Percentiles rank a stretch among this genome's conserved stretches.
These are phyloP conservation scores for Gyps fulvus DNA, from an alignment of 2,113 vertebrate genomes.

Conservation along the genomic window DNA sequence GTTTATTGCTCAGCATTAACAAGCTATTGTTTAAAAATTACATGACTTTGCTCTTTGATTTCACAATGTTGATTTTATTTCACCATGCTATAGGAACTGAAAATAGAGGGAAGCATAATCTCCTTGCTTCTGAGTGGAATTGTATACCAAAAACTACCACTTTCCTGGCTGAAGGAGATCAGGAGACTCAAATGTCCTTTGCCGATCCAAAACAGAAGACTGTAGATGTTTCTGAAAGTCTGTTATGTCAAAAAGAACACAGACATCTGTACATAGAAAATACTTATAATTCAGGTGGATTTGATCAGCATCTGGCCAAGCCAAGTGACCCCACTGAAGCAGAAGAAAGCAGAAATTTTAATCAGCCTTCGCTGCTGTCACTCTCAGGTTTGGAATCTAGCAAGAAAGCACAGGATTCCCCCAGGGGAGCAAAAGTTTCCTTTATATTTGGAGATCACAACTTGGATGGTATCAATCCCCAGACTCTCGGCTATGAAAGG, in stretches of 20 bases:
- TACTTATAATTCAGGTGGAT: conserved; percentile 76
- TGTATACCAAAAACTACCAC: conserved; percentile 86
- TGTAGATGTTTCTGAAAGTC: conserved; percentile 76
- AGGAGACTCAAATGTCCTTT: conserved; percentile 79
- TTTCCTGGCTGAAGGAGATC: conserved; percentile 82
- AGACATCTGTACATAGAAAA: conserved; percentile 84
- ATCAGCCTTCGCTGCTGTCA: conserved; percentile 79
- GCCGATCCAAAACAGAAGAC: conserved; percentile 83
- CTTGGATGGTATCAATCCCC: conserved; percentile 84
- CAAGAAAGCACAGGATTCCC: conserved; percentile 86
- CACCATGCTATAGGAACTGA: conserved; percentile 76
- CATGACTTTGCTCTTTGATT: not conserved
- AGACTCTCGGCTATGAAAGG: conserved; percentile 92
- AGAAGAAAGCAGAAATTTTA: conserved; percentile 80
- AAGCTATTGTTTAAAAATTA: not conserved
- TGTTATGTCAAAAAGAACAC: conserved; percentile 82
- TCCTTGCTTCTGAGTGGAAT: conserved; percentile 87
- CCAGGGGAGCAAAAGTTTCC: conserved; percentile 93
- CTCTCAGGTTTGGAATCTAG: conserved; percentile 78
- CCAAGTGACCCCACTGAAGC: conserved; percentile 76
- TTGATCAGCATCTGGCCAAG: conserved; percentile 77
- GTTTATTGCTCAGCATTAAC: not conserved
- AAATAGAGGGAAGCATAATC: conserved; percentile 82
- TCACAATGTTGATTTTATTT: conserved; percentile 22
- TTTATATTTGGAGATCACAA: conserved; percentile 95